Percentiles rank a stretch among this genome's conserved stretches.
Evolutionary conservation across 35 echinoderm and acorn worm species (phyloP).

Genomic region (Strongylocentrotus purpuratus): DNA sequence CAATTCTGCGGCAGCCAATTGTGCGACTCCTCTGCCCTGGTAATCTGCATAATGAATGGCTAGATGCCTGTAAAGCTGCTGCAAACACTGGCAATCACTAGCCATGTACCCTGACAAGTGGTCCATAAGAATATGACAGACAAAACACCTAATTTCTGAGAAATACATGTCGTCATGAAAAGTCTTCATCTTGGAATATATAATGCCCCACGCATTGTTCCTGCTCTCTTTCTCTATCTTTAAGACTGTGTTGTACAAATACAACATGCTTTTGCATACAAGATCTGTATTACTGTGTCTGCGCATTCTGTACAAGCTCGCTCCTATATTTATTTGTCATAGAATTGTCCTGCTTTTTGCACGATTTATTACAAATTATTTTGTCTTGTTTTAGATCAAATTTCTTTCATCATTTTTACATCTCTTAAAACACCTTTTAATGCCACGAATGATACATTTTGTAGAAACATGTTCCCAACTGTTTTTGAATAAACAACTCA

Average conservation of each 20-base stretch:
- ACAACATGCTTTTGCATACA: neutral
- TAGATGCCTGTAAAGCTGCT: neutral
- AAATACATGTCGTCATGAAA: neutral
- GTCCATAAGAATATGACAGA: neutral
- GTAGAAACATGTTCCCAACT: too few species aligned
- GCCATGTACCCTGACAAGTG: neutral
- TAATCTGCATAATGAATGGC: constrained; percentile 25
- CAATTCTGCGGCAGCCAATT: constrained; percentile 18
- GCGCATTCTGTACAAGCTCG: neutral
- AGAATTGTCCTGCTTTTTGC: too few species aligned
- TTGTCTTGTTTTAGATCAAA: too few species aligned
- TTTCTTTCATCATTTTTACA: too few species aligned
- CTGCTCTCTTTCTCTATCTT: neutral
- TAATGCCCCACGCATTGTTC: neutral
- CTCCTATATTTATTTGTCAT: too few species aligned
- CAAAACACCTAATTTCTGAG: neutral
- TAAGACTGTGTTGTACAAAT: neutral
- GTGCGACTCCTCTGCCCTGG: neutral
- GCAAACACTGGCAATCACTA: neutral
- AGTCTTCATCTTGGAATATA: neutral
- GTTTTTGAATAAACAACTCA: too few species aligned
- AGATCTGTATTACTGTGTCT: neutral
- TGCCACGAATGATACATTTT: too few species aligned
- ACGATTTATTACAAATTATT: too few species aligned
- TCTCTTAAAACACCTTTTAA: too few species aligned